Evolutionary conservation across 2,888 invertebrate genomes (phyloP), one percentile per base, ranked within the genome.

Genomic region (Thymelicus sylvestris): DNA sequence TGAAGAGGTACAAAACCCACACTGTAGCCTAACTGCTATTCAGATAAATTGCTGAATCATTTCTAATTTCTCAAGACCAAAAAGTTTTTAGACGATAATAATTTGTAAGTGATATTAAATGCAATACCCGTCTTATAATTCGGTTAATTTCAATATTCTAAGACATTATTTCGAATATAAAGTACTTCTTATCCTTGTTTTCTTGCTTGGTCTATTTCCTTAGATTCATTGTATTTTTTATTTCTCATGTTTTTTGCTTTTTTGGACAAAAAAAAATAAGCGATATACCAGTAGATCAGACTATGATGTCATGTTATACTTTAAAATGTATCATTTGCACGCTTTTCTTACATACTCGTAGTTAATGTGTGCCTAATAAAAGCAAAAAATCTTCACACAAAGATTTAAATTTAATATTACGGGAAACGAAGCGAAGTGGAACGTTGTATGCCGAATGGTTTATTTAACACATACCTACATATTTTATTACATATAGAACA

Each of bases 401-500:
- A 64, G 47, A 63, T 59, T 67, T 62, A 39, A 57, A 59, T 61
- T 44, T 31, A 39, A 55, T 69, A 48, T 69, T 69, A 47, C 69
- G 69, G 69, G 69, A 69, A 69, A 69, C 57, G 69, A 38, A 64
- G 24, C 69, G 59, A 69, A 69, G 64, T 64, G 39, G 59, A 69
- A 64, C 64, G 59, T 47, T 69, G 39, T 57, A 64, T 64, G 63
- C 48, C 63, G 55, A 64, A 59, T 39, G 57, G 15, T 57, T 63
- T 59, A 64, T 64, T 59, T 48, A 71, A 57, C 52, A 66, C 59
- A 68, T 65, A 48, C 10, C 1, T 41, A 41, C 7, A 2, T 41
- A 41, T 8, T 41, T 44, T 12, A 44, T 10, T 12, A 10, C 59
- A 64, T 74, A 74, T 66, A 74, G 70, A 76, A 76, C 76, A 77